Evolutionary conservation across 2,113 vertebrate genomes (phyloP).

Genomic region (Prunella himalayana): DNA sequence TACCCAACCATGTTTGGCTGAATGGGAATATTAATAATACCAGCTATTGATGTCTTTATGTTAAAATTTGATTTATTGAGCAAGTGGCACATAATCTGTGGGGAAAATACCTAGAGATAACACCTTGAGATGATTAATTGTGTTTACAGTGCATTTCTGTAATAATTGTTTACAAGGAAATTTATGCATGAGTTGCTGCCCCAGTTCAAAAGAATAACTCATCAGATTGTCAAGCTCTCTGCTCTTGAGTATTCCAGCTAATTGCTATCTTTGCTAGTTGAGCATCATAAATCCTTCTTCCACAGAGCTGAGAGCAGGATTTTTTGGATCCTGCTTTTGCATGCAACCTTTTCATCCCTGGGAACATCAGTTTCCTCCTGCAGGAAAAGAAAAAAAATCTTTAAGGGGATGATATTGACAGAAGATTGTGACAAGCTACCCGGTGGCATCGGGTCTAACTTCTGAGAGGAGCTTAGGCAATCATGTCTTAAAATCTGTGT

Average conservation of each 20-base stretch:
- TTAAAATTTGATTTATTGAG: slow-evolving; percentile 63
- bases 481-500: not conserved
- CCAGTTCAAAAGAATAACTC: slow-evolving; percentile 68
- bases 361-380: not conserved
- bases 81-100: slow-evolving; percentile 55
- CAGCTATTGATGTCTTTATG: slow-evolving; percentile 62
- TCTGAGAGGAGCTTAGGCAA: not conserved
- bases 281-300: slow-evolving; percentile 38
- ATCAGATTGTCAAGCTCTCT: slow-evolving; percentile 63
- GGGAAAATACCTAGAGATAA: slow-evolving; percentile 69
- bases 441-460: not conserved
- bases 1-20: slow-evolving; percentile 15
- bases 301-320: slow-evolving; percentile 25
- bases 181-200: slow-evolving; percentile 66
- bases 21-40: slow-evolving; percentile 62
- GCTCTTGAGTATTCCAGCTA: slow-evolving; percentile 61
- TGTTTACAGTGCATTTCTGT: slow-evolving; percentile 65
- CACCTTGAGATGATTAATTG: slow-evolving; percentile 68
- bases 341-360: slow-evolving; percentile 3
- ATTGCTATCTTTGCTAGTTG: slow-evolving; percentile 59
- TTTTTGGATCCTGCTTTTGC: slow-evolving; percentile 34
- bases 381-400: not conserved
- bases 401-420: not conserved
- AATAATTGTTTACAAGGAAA: slow-evolving; percentile 70
- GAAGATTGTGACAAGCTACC: not conserved